Base-by-base conservation (phyloP, 1,140 invertebrate genomes). In the Penaeus vannamei region DNA sequence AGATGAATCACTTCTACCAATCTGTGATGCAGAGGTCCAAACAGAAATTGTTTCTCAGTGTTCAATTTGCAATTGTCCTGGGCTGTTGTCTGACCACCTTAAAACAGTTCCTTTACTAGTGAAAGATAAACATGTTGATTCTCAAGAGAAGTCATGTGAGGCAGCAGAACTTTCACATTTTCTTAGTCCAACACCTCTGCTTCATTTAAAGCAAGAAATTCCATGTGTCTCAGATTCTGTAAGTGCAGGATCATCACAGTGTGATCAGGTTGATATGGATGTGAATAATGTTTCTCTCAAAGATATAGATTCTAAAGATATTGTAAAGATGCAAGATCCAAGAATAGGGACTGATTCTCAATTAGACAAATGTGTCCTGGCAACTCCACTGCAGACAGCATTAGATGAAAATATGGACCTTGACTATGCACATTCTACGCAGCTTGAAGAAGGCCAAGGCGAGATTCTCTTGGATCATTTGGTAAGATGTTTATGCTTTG, bases 131-230 rank as follows among this genome's bases (percentile, higher is more conserved):
- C 53, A 84, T 32, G 29, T 60, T 26, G 46, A 42, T 53, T 36
- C 77, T 61, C 77, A 87, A 26, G 87, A 64, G 20, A 89, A 84
- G 76, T 22, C 81, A 5, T 89, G 59, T 89, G 87, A 84, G n/a
- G n/a, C 69, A 42, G 81, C 87, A 62, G 87, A 89, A 61, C 53
- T 89, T 7, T 81, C 77, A 32, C 87, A 84, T 2, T 77, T 89
- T 53, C 72, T 89, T 14, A 76, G 62, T n/a, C 84, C 87, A 76
- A 62, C 81, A 62, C 87, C 87, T 36, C 59, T 89, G 69, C 84
- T 84, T 64, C 80, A 89, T 22, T 72, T 89, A n/a, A 89, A 89
- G 53, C 87, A 89, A 77, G 87, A 89, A 80, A 84, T 84, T 26
- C 59, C 77, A 8, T 87, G 86, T 83, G 79, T 87, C 1, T 29